phyloP scores from a whole-genome alignment of 2,888 invertebrate genomes.

The Mesodorylaimus sp. region DNA sequence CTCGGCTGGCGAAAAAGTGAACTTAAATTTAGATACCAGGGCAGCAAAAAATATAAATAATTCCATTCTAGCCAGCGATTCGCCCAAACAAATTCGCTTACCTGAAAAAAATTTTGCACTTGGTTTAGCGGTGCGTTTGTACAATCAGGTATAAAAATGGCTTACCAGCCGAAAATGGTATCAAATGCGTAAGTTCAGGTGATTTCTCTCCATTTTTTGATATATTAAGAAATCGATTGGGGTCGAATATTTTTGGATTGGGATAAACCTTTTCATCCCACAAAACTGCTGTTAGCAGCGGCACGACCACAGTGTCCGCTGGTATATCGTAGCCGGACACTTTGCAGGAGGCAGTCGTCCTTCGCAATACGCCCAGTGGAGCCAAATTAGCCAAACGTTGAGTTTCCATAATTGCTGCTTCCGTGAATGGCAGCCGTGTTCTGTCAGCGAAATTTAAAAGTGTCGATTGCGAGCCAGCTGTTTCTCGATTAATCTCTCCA shows the following conservation, averaged over 20 bases:
- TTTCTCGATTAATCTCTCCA: no score
- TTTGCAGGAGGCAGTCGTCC: background rate
- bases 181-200: background rate
- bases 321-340: constrained; percentile 1
- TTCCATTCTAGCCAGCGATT: constrained; percentile 24
- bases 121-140: no score
- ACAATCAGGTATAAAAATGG: no score
- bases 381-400: background rate
- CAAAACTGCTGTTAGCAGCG: background rate
- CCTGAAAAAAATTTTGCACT: no score
- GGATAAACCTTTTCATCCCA: background rate
- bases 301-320: background rate
- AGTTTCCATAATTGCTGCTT: background rate
- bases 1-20: background rate
- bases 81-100: constrained; percentile 25
- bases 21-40: constrained; percentile 16
- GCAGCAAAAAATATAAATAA: constrained; percentile 24
- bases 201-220: no score
- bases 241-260: background rate
- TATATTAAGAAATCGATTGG: background rate
- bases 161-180: constrained; percentile 1
- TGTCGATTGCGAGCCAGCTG: no score
- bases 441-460: no score
- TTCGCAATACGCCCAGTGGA: background rate
- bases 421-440: background rate